phyloP scores from a whole-genome alignment of 2,797 vertebrate genomes.

The Lithobates sylvaticus region DNA sequence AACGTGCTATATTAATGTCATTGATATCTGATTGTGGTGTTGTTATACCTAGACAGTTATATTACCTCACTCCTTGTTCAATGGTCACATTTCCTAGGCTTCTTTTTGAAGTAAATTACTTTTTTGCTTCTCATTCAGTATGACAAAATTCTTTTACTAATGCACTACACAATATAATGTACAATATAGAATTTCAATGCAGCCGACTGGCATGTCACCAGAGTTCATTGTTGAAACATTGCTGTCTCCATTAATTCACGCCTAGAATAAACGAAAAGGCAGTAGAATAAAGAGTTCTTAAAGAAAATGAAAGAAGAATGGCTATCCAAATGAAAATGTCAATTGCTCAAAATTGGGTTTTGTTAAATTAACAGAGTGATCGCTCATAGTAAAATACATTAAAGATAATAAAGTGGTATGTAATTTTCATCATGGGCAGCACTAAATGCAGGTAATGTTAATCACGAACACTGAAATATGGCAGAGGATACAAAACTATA shows the following conservation, averaged over 20 bases:
- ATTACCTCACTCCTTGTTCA: conserved; percentile 55
- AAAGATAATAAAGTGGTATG: conserved; percentile 46
- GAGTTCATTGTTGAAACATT: conserved; percentile 55
- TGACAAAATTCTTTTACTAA: conserved; percentile 59
- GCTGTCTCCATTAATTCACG: conserved; percentile 56
- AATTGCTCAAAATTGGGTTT: conserved; percentile 22
- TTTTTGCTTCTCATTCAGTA: conserved; percentile 51
- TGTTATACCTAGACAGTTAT: conserved; percentile 59
- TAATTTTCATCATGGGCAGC: conserved; percentile 28
- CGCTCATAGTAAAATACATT: conserved; percentile 32
- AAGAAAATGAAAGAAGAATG: conserved; percentile 51
- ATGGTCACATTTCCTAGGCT: conserved; percentile 44
- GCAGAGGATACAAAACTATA: conserved; percentile 5
- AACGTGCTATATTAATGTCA: conserved; percentile 48
- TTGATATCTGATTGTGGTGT: conserved; percentile 56
- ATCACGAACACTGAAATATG: not conserved
- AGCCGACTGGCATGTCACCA: conserved; percentile 54
- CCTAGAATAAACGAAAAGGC: conserved; percentile 36
- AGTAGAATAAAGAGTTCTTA: conserved; percentile 52
- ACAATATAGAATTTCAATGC: conserved; percentile 51
- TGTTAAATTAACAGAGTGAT: conserved; percentile 44
- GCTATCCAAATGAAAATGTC: conserved; percentile 48
- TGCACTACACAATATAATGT: conserved; percentile 54
- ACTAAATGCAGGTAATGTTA: conserved; percentile 20
- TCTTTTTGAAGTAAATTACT: conserved; percentile 56